phyloP scores from a whole-genome alignment of 37 sponge, comb jelly and placozoan species.

The Spongilla lacustris region DNA sequence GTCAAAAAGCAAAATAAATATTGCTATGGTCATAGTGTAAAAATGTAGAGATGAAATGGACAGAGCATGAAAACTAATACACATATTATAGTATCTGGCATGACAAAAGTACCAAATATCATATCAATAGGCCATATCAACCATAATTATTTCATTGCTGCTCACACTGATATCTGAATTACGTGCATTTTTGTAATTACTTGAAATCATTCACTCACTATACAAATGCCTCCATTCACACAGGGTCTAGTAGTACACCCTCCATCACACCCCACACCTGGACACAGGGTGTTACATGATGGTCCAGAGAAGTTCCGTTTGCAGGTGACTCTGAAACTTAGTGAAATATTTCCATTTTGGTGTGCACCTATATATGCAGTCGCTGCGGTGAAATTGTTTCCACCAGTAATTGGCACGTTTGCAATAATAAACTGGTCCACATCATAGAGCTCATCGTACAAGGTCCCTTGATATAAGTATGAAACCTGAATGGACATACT shows the following conservation, averaged over 20 bases:
- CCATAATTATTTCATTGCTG: too few relatives aligned
- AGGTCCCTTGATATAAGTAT: not conserved
- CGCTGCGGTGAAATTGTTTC: not conserved
- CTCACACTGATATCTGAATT: too few relatives aligned
- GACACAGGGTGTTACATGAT: conserved; percentile 28
- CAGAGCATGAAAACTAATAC: too few relatives aligned
- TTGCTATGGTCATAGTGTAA: too few relatives aligned
- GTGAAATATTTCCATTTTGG: not conserved
- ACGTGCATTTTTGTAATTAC: too few relatives aligned
- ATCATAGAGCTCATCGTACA: too few relatives aligned
- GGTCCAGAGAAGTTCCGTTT: conserved; percentile 21
- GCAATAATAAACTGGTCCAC: not conserved
- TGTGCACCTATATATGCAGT: not conserved
- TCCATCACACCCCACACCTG: not conserved
- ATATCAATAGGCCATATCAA: too few relatives aligned
- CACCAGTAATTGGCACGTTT: not conserved
- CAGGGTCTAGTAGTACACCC: not conserved
- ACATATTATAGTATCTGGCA: too few relatives aligned
- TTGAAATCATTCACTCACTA: not conserved
- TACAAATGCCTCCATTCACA: not conserved
- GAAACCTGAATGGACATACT: not conserved
- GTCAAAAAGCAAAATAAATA: too few relatives aligned
- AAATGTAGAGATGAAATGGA: too few relatives aligned
- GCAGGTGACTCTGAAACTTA: conserved; percentile 33
- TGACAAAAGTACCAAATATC: too few relatives aligned